Percentiles rank a stretch among this genome's conserved stretches.
Conservation (phyloP, 2,113 vertebrate genomes). For the Bubo scandiacus region DNA sequence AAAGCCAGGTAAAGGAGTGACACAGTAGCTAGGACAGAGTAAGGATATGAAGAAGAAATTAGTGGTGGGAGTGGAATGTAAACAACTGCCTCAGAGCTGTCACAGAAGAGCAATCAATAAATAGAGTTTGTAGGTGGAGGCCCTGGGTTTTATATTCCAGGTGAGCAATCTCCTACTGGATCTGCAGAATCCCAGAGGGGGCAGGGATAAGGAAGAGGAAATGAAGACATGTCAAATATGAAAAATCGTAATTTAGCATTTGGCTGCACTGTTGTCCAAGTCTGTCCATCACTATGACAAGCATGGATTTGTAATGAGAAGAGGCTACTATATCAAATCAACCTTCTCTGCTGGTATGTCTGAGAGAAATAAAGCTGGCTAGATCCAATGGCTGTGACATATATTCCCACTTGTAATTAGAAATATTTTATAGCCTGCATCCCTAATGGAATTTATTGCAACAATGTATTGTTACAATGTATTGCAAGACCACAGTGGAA, state of each 20-base stretch:
- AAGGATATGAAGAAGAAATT: not conserved
- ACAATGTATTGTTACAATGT: not conserved
- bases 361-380: not conserved
- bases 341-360: not conserved
- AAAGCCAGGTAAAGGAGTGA: not conserved
- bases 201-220: not conserved
- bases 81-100: not conserved
- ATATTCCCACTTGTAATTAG: not conserved
- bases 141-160: not conserved
- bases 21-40: not conserved
- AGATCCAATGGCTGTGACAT: not conserved
- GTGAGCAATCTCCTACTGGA: slow-evolving; percentile 1
- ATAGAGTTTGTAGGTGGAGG: not conserved
- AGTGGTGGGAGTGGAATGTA: not conserved
- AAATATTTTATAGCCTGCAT: not conserved
- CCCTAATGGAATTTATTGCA: not conserved
- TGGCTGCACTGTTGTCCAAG: not conserved
- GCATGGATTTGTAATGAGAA: not conserved
- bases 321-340: not conserved
- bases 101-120: not conserved
- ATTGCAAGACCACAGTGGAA: not conserved
- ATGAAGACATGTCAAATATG: slow-evolving; percentile 1
- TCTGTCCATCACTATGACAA: not conserved
- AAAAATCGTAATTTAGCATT: not conserved
- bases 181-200: not conserved